Evolutionary conservation across 1,140 invertebrate genomes (phyloP), one percentile per base, ranked within the genome.

Genomic region (Chironomus striatipennis): DNA sequence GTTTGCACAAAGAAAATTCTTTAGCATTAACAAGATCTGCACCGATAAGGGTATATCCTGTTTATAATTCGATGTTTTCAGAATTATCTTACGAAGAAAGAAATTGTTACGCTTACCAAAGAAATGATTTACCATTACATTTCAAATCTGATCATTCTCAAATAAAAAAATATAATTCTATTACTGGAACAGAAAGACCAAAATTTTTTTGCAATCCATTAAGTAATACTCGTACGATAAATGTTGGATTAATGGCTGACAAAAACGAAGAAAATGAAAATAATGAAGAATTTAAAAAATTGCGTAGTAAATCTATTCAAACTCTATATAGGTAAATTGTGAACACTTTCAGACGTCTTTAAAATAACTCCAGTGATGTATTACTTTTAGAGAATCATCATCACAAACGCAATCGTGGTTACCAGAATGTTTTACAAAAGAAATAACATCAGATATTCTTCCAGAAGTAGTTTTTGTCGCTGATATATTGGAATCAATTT

Each of bases 321-420:
- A 75, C 74, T 10, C 18, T 73, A 17, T 75, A 75, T 65, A 15
- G 74, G 73, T 74, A n/a, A 74, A 20, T 57, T 43, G 2, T 34
- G 6, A 12, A 42, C 1, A 42, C 12, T 74, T 10, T 73, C 42
- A 9, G 6, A 34, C 17, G 2, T 73, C 12, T 12, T 24, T 20
- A 17, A 73, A 24, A 3, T 42, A 73, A 34, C 8, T 73, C 10
- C 72, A 73, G 9, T 2, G 9, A 5, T 47, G 6, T 18, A 20
- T 57, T 7, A 43, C 2, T 74, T 91, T 87, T 77, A 81, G 90
- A 76, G 92, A 93, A 78, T 88, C 87, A 17, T 90, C 90, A 75
- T 83, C 88, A 18, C 92, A 93, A 81, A 93, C 92, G 0, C 79
- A 86, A 72, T 90, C 91, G 1, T 93, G 89, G 75, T 86, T 90